phyloP scores from a whole-genome alignment of 2,797 vertebrate genomes.

The Sebastes variabilis region DNA sequence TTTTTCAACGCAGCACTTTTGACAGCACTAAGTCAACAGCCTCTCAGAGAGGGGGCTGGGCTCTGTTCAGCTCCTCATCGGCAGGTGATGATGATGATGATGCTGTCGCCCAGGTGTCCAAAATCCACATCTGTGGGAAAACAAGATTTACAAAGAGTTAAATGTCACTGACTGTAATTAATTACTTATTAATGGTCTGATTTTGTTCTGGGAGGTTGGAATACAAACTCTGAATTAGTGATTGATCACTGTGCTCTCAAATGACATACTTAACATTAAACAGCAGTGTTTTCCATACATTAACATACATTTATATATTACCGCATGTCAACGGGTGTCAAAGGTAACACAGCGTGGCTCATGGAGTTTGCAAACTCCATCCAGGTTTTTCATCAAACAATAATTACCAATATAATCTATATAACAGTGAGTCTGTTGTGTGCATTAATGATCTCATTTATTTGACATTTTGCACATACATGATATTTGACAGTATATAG shows the following conservation, averaged over 20 bases:
- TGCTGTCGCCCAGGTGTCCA: not conserved
- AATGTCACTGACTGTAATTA: not conserved
- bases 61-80: conserved; percentile 27
- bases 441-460: not conserved
- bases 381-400: not conserved
- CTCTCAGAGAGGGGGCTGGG: conserved; percentile 2
- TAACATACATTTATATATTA: not conserved
- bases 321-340: not conserved
- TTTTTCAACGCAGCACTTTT: conserved; percentile 54
- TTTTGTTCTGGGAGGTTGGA: not conserved
- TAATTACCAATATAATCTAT: fast-evolving
- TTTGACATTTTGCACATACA: not conserved
- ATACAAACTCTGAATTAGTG: not conserved
- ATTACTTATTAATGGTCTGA: not conserved
- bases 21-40: conserved; percentile 73
- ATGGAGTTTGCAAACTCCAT: no score
- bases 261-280: not conserved
- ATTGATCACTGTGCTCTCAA: not conserved
- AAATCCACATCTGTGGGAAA: not conserved
- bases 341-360: not conserved
- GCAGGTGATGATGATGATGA: not conserved
- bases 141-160: not conserved
- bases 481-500: no score
- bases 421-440: no score
- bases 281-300: not conserved